Evolutionary conservation across 2,888 invertebrate genomes (phyloP), one percentile per base, ranked within the genome.

Genomic region (Drosophila stalkeri): DNA sequence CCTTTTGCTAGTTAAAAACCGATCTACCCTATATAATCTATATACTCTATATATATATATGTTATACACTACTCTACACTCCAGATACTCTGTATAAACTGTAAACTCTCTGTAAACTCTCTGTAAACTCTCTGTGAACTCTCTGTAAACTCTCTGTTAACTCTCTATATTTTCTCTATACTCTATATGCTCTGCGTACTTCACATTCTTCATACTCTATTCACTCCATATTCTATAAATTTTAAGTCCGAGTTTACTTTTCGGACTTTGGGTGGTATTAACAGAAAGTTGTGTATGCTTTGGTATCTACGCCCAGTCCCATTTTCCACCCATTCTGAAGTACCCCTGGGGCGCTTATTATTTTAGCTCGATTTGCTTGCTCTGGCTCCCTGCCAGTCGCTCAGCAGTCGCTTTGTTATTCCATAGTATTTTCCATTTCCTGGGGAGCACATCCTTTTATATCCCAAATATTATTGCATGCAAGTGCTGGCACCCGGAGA

Each of bases 391-490:
- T 41, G 27, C 14, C 54, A 18, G 16, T 20, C 43, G 9, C 23
- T 16, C 31, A 11, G 14, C 4, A 7, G 20, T 27, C 9, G 49
- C 43, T 12, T 39, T 75, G 59, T 61, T 66, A 67, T 75, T 54
- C 31, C 66, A 59, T 18, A 49, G 31, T 18, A 33, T 49, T 49
- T 35, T 35, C 44, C 75, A 70, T 65, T 66, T 63, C 11, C 54
- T 9, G 12, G 51, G 59, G n/a, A 51, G 69, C 44, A 63, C 41
- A 63, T 57, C 64, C 63, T 75, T 64, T 39, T 59, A 23, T 47
- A 39, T 18, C 11, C 39, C 64, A 75, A 68, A 76, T 76, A 64
- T 76, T 76, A 51, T 76, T 59, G 59, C 68, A 71, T 72, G 76
- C 62, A 76, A 76, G 72, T 76, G 72, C 67, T 41, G 18, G n/a